Evolutionary conservation across 2,888 invertebrate species (phyloP).

Genomic region (Chelonus formosanus): DNA sequence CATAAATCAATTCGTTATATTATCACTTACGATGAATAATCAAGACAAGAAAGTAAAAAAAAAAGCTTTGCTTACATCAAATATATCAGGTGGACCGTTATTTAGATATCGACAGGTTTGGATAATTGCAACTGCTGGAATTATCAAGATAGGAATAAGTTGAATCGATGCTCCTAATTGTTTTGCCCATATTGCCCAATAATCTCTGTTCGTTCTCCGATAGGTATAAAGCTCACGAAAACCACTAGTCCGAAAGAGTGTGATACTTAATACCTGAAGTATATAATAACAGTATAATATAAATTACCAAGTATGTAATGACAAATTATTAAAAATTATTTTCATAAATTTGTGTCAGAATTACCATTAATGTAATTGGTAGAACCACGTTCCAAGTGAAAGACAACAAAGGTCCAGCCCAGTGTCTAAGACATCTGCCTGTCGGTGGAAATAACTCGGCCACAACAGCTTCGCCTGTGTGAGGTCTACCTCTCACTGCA

Average conservation of each 20-base stretch:
- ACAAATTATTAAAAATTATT: slow-evolving; percentile 11
- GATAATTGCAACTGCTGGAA: slow-evolving; percentile 78
- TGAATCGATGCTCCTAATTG: slow-evolving; percentile 80
- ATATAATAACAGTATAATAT: slow-evolving; percentile 17
- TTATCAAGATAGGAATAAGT: slow-evolving; percentile 76
- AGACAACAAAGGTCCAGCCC: slow-evolving; percentile 76
- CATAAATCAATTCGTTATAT: slow-evolving; percentile 22
- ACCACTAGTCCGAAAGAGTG: slow-evolving; percentile 77
- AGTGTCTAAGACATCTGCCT: slow-evolving; percentile 66
- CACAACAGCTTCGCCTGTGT: slow-evolving; percentile 80
- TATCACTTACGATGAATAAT: neutral
- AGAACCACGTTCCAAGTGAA: slow-evolving; percentile 90
- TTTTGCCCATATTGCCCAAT: slow-evolving; percentile 83
- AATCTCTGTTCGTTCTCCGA: slow-evolving; percentile 71
- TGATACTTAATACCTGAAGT: slow-evolving; percentile 71
- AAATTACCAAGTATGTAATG: neutral
- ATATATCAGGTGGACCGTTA: slow-evolving; percentile 84
- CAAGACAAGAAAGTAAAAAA: neutral
- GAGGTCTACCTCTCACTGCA: slow-evolving; percentile 85
- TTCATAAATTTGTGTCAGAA: slow-evolving; percentile 39
- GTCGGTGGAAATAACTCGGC: slow-evolving; percentile 70
- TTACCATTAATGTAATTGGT: slow-evolving; percentile 82
- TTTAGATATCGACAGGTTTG: slow-evolving; percentile 82
- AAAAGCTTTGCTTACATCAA: slow-evolving; percentile 74
- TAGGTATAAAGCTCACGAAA: slow-evolving; percentile 76